Evolutionary conservation across 2,888 invertebrate species (phyloP).

Genomic region (Julus scandinavius): DNA sequence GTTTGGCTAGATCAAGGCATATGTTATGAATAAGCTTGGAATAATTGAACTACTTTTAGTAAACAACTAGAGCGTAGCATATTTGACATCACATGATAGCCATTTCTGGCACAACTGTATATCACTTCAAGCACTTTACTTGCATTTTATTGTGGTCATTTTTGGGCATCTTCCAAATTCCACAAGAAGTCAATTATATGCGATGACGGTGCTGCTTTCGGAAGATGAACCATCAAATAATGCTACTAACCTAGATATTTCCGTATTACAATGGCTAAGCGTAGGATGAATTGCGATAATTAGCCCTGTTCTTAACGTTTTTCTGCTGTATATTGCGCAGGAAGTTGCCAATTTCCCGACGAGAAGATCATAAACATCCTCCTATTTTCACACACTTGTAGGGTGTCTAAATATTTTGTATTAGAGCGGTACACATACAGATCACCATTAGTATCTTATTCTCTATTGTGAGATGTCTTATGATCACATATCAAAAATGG

Average conservation of each 20-base stretch:
- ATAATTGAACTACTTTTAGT: background rate
- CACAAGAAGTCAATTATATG: background rate
- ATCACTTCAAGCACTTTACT: too few relatives aligned
- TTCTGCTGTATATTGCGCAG: constrained; percentile 9
- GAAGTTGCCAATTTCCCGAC: constrained; percentile 30
- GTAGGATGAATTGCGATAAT: background rate
- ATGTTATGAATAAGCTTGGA: background rate
- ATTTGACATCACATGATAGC: background rate
- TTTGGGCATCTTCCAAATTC: background rate
- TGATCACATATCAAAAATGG: too few relatives aligned
- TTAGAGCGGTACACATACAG: background rate
- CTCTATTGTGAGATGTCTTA: background rate
- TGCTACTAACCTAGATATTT: background rate
- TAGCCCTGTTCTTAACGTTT: background rate
- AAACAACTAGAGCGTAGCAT: background rate
- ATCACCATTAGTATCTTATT: background rate
- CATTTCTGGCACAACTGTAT: too few relatives aligned
- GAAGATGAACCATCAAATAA: background rate
- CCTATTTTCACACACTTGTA: background rate
- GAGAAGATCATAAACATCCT: constrained; percentile 12
- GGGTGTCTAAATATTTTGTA: background rate
- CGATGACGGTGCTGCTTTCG: background rate
- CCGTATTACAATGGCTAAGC: background rate
- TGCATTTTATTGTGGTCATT: too few relatives aligned
- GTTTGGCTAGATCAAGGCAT: background rate